Evolutionary conservation across 2,113 vertebrate species (phyloP), one percentile per base, ranked within the genome.

Genomic region (Brachionichthys hirsutus): DNA sequence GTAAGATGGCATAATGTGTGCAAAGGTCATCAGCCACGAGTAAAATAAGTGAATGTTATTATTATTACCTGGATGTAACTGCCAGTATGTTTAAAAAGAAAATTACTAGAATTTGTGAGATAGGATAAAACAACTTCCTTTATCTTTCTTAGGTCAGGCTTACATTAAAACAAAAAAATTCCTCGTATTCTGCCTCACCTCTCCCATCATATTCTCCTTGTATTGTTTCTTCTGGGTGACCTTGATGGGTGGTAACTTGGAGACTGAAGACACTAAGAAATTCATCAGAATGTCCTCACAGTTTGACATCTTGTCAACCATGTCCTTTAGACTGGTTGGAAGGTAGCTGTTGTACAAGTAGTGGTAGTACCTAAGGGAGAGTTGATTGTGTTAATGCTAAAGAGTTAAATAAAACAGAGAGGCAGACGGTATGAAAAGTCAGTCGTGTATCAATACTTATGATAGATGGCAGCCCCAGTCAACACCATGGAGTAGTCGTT

Each of bases 271-370:
- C 87, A 98, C 97, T 76, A 99, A 92, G 84, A 98, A 98, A 88
- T 99, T 99, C 94, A 99, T 99, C 77, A 99, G 91, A 87, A 99
- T 98, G 91, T 99, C 97, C 91, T 99, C 97, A 88, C 97, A 99
- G 90, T 99, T 99, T 65, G 96, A 98, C 91, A 99, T 91, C 91
- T 98, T 97, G 92, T 99, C 96, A 64, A 99, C 97, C 93, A 97
- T 94, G 70, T 85, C 92, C 89, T 93, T 98, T 76, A 99, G 89
- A 89, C 93, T 98, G 90, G 89, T 90, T 84, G 97, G 97, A 89
- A 99, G 92, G 92, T 97, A 98, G 90, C 93, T 92, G 71, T 95
- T 94, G 85, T 98, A 99, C 92, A 99, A 90, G 92, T 97, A 95
- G 93, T 98, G 95, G 92, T 99, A 99, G 89, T 98, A 99, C 92